A percentile compares a stretch with the other conserved stretches of the same genome.
Evolutionary conservation across 2,113 vertebrate genomes (phyloP).

Genomic region (Caracal caracal): DNA sequence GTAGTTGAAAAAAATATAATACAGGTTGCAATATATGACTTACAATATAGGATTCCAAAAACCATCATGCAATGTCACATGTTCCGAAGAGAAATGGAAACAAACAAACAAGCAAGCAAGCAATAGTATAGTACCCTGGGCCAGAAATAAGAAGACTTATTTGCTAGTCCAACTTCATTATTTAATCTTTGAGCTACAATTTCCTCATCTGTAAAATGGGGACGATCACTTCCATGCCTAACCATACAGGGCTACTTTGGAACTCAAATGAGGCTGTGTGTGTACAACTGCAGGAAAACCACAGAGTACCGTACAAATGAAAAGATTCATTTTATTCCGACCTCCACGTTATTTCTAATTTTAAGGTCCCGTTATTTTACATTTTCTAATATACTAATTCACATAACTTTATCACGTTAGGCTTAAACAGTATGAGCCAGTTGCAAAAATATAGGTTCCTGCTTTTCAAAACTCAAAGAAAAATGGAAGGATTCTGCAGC

Average conservation of each 20-base stretch:
- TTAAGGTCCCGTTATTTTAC: slow-evolving; percentile 38
- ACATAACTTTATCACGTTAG: background rate
- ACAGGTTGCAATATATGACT: slow-evolving; percentile 38
- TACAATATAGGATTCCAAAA: slow-evolving; percentile 8
- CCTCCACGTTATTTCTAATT: slow-evolving; percentile 35
- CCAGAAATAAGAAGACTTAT: slow-evolving; percentile 21
- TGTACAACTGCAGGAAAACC: slow-evolving; percentile 23
- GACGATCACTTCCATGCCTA: slow-evolving; percentile 15
- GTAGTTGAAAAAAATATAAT: slow-evolving; percentile 40
- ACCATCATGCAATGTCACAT: background rate
- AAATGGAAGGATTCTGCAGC: background rate
- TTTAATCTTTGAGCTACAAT: background rate
- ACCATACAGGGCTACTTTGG: background rate
- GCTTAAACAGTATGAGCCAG: background rate
- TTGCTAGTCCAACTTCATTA: background rate
- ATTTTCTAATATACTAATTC: slow-evolving; percentile 37
- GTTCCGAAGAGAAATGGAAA: slow-evolving; percentile 10
- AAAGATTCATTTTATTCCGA: slow-evolving; percentile 44
- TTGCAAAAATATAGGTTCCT: slow-evolving; percentile 30
- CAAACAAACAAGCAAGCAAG: background rate
- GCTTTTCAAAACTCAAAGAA: slow-evolving; percentile 29
- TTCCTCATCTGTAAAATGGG: slow-evolving; percentile 15
- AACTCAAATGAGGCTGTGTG: slow-evolving; percentile 12
- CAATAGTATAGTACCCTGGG: background rate
- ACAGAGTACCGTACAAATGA: slow-evolving; percentile 12